Evolutionary conservation across 2,113 vertebrate genomes (phyloP).

Genomic region (Turdus rufiventris): DNA sequence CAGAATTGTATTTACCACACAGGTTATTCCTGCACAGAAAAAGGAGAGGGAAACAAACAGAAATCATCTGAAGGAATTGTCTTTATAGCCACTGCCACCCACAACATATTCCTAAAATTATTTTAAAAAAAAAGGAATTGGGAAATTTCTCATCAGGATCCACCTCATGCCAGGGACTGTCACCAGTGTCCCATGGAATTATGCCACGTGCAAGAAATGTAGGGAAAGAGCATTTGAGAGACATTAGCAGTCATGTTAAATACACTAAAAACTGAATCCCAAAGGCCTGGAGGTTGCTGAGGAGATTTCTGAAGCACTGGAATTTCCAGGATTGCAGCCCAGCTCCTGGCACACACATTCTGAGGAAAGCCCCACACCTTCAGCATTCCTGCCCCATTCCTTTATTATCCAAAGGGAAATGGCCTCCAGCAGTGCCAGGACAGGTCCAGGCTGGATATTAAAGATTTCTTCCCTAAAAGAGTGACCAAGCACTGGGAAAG

Average conservation of each 20-base stretch:
- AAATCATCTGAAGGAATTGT: neutral
- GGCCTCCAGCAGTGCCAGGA: neutral
- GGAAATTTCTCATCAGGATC: neutral
- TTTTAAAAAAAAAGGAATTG: neutral
- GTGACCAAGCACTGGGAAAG: neutral
- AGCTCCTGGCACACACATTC: too few species aligned
- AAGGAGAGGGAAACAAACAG: neutral
- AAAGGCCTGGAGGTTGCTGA: neutral
- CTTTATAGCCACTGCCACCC: neutral
- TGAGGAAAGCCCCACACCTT: neutral
- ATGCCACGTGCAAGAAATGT: neutral
- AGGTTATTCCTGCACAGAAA: neutral
- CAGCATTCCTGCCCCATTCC: neutral
- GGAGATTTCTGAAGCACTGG: neutral
- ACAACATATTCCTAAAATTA: neutral
- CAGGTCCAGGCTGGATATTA: rapidly evolving
- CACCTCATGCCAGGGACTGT: neutral
- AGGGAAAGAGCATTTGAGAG: neutral
- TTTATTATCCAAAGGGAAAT: neutral
- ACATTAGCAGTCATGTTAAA: neutral
- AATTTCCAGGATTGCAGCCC: neutral
- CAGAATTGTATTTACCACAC: neutral
- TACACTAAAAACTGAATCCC: neutral
- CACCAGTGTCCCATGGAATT: neutral
- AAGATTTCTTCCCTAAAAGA: neutral